phyloP scores from a whole-genome alignment of 1,140 invertebrate genomes.

The Pectinophora gossypiella region DNA sequence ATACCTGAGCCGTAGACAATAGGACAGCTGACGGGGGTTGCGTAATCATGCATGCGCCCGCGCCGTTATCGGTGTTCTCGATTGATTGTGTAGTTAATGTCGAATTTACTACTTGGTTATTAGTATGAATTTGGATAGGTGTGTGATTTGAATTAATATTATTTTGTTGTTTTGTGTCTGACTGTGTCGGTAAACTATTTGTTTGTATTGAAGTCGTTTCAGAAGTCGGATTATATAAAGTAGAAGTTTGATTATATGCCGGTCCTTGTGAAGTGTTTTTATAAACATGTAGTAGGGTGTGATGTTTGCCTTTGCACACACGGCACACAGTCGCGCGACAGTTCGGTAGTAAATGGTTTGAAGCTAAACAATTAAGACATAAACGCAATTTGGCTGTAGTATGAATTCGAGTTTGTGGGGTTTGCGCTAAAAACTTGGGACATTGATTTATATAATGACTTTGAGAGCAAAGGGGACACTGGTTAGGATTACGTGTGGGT shows the following conservation, averaged over 20 bases:
- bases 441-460: constrained; percentile 3
- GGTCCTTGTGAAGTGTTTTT: neutral
- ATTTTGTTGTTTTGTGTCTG: neutral
- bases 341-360: neutral
- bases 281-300: constrained; percentile 1
- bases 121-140: neutral
- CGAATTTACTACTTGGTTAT: neutral
- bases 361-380: constrained; percentile 1
- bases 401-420: neutral
- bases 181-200: neutral
- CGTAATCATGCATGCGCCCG: neutral
- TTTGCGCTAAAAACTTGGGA: neutral
- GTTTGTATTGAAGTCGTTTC: neutral
- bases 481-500: neutral
- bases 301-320: constrained; percentile 1
- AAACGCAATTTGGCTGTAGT: neutral
- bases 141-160: too few relatives aligned
- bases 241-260: neutral
- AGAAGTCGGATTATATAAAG: neutral
- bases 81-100: neutral
- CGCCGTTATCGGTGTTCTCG: neutral
- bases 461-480: neutral
- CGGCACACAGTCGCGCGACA: neutral
- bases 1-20: constrained; percentile 1
- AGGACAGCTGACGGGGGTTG: neutral